Conservation (phyloP, 2,888 invertebrate genomes). For the Limnephilus auricula region DNA sequence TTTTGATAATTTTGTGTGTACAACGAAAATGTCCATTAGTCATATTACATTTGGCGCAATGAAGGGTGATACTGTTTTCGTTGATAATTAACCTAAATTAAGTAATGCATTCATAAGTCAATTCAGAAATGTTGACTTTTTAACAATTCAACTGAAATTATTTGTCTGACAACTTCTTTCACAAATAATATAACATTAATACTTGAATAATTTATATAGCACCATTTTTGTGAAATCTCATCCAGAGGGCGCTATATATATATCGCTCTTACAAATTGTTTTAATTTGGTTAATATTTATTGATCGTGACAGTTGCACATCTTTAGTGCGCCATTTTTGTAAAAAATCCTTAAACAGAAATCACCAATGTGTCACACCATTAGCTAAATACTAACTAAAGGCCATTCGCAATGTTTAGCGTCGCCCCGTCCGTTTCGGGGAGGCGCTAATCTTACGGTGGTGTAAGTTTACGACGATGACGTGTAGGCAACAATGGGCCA, state of each 20-base stretch:
- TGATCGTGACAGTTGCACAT: neutral
- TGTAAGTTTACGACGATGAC: slow-evolving; percentile 25
- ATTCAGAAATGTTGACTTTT: neutral
- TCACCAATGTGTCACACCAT: slow-evolving; percentile 40
- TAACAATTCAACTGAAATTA: no score
- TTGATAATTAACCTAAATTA: neutral
- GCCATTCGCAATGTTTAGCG: slow-evolving; percentile 14
- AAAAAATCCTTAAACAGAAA: slow-evolving; percentile 33
- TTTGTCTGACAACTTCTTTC: neutral
- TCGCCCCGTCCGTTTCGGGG: slow-evolving; percentile 4
- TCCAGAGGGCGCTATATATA: no score
- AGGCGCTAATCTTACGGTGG: slow-evolving; percentile 1
- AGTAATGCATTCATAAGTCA: neutral
- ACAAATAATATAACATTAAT: no score
- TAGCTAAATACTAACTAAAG: slow-evolving; percentile 25
- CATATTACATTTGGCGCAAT: slow-evolving; percentile 4
- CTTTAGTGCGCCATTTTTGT: slow-evolving; percentile 6
- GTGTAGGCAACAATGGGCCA: neutral
- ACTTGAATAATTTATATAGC: no score
- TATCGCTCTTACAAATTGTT: neutral
- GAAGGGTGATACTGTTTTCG: neutral
- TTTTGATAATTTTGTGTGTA: slow-evolving; percentile 32
- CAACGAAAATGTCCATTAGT: slow-evolving; percentile 27
- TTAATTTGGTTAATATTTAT: neutral
- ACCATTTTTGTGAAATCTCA: no score